These are phyloP conservation scores for Theonella swinhoei DNA, from an alignment of 37 sponge, comb jelly and placozoan species.

Conservation along the genomic window DNA sequence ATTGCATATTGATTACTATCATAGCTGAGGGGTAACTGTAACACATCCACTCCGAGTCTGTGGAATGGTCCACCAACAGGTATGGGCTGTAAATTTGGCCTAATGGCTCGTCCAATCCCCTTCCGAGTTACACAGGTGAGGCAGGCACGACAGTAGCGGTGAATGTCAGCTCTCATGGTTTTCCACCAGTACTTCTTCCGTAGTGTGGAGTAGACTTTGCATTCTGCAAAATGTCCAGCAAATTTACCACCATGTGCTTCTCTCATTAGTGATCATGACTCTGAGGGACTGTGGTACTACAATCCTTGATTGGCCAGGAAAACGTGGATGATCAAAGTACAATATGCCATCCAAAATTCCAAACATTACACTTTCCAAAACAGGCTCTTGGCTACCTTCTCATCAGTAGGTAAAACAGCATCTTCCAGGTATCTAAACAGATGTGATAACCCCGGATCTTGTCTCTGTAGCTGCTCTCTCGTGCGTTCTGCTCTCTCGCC, in stretches of 20 bases:
- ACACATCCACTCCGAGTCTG: constrained; percentile 53
- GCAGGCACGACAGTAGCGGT: constrained; percentile 21
- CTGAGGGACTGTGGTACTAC: constrained; percentile 2
- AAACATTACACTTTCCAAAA: background rate
- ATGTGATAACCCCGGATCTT: background rate
- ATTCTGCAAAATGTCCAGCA: constrained; percentile 42
- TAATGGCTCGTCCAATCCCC: background rate
- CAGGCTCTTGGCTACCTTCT: too few relatives aligned
- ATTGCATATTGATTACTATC: constrained; percentile 20
- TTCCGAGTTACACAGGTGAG: constrained; percentile 20
- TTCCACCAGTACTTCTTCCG: constrained; percentile 44
- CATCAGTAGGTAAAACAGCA: background rate
- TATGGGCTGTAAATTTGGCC: constrained; percentile 1
- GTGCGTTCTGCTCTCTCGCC: too few relatives aligned
- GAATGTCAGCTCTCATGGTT: constrained; percentile 27
- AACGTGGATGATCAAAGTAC: constrained; percentile 12
- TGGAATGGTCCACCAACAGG: constrained; percentile 40
- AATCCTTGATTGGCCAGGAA: constrained; percentile 15
- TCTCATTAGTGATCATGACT: background rate
- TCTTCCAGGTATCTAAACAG: background rate
- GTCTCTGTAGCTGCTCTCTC: background rate
- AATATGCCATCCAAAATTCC: background rate
- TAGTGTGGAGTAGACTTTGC: constrained; percentile 5
- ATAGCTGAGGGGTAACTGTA: constrained; percentile 32
- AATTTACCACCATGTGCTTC: constrained; percentile 35